Base-by-base conservation (phyloP, 2,113 vertebrate genomes). In the Leptobrachium leishanense region DNA sequence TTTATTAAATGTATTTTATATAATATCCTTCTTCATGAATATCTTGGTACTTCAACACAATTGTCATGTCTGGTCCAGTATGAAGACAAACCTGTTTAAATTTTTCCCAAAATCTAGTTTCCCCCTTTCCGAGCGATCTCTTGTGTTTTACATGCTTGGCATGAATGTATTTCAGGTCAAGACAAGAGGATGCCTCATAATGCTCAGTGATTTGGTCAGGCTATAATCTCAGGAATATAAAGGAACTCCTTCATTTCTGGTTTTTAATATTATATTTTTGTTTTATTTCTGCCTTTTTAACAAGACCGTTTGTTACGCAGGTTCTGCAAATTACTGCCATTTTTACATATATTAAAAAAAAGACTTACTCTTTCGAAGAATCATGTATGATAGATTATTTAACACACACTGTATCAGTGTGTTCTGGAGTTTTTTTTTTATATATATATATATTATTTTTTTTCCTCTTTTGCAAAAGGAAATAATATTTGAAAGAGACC, bases 161-260 rank as follows among this genome's bases (percentile, higher is more conserved):
- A 44, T 7, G 44, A 15, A 3, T 15, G 7, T 2, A 69, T 6
- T 20, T 44, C 15, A 44, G 12, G n/a, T n/a, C 43, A 40, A 39
- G 31, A 20, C 46, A 53, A 50, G 53, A 44, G 9, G 13, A 69
- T 71, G 50, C 46, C 46, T 71, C 20, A 40, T 71, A 54, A 11
- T 20, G 9, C 69, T 54, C 11, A 59, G 13, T 59, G 55, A 12
- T 59, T 59, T 59, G 13, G 15, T 53, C 39, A 41, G 46, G 20
- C 50, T 20, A 71, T n/a, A 53, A 71, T 53, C 69, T 71, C 69
- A 54, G 44, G 44, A 71, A 71, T 71, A 40, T 43, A 20, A 53
- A 54, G 69, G 44, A 71, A 40, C 13, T 12, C 3, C 2, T 59
- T 12, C 13, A 5, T 57, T 12, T 57, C 3, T 31, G 20, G 20